phyloP scores from a whole-genome alignment of 2,888 invertebrate genomes.

The Fragum whitleyi region DNA sequence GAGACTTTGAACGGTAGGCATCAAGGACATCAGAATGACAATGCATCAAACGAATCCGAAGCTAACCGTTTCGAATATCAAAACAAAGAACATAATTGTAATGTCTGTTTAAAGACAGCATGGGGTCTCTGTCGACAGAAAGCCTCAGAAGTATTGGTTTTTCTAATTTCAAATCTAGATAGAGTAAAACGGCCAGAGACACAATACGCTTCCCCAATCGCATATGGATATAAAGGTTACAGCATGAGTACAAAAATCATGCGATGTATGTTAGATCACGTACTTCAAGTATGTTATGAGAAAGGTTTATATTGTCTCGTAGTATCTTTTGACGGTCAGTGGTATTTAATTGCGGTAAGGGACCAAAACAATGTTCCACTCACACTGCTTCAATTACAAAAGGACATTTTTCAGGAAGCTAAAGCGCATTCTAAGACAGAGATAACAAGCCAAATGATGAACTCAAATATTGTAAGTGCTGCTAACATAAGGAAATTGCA shows the following conservation, averaged over 20 bases:
- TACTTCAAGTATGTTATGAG: neutral
- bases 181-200: slow-evolving; percentile 14
- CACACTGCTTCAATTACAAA: slow-evolving; percentile 36
- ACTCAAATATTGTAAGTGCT: slow-evolving; percentile 1
- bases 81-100: too few relatives aligned
- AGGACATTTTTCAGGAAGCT: slow-evolving; percentile 7
- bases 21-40: too few relatives aligned
- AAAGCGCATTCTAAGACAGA: neutral
- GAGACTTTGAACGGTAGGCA: too few relatives aligned
- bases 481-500: neutral
- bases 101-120: too few relatives aligned
- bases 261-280: neutral
- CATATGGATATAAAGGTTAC: slow-evolving; percentile 56
- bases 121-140: slow-evolving; percentile 9
- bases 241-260: slow-evolving; percentile 27
- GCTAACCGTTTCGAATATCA: too few relatives aligned
- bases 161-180: slow-evolving; percentile 50
- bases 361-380: neutral
- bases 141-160: slow-evolving; percentile 53
- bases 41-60: too few relatives aligned
- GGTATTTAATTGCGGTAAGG: slow-evolving; percentile 23
- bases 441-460: neutral
- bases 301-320: slow-evolving; percentile 3
- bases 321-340: slow-evolving; percentile 40
- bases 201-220: slow-evolving; percentile 40